Percentiles rank a stretch among this genome's conserved stretches.
phyloP scores from a whole-genome alignment of 2,888 invertebrate genomes.

The Drosophila meridiana region DNA sequence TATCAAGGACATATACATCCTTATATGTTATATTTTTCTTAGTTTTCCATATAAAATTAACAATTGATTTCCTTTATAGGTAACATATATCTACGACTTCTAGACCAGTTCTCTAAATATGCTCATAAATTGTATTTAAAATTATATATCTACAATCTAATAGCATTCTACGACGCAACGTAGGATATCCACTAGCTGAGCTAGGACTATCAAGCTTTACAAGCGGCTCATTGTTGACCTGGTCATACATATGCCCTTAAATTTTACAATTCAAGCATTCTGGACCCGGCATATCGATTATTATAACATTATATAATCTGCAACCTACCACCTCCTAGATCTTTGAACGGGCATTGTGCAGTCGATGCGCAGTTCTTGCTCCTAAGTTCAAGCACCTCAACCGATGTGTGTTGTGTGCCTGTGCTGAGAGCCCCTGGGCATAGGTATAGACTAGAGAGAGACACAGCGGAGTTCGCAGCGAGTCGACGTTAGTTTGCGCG shows the following conservation, averaged over 20 bases:
- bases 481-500: conserved; percentile 19
- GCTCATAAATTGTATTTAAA: neutral
- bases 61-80: no score
- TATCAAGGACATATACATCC: no score
- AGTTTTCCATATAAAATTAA: no score
- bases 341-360: neutral
- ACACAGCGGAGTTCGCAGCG: neutral
- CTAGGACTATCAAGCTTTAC: no score
- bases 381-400: conserved; percentile 65
- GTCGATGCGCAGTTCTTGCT: neutral
- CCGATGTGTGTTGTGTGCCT: neutral
- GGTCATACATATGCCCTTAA: neutral
- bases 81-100: no score
- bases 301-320: neutral
- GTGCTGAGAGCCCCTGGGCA: conserved; percentile 1
- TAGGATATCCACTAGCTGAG: no score
- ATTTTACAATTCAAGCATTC: neutral
- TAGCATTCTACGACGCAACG: no score
- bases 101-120: no score
- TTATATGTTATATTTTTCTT: no score
- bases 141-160: neutral
- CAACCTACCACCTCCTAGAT: neutral
- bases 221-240: neutral
- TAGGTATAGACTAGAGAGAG: neutral
- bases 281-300: neutral